Base-by-base conservation (phyloP, 2,113 vertebrate genomes). In the Zosterops hypoxanthus region DNA sequence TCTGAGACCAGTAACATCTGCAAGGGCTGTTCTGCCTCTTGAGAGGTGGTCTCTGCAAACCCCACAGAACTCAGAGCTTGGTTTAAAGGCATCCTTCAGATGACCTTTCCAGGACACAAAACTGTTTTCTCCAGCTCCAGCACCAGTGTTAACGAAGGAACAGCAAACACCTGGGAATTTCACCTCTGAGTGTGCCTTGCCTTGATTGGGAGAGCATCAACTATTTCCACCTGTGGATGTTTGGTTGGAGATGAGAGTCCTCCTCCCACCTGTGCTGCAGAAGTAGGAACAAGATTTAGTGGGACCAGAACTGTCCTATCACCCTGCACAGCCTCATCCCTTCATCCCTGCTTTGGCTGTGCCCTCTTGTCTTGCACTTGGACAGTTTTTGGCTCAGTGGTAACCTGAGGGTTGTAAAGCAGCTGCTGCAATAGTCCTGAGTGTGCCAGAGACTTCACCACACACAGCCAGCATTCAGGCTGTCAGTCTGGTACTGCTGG, bases 401-500 rank as follows among this genome's bases (percentile, higher is more conserved):
- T 20, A 56, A 8, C 21, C 16, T 11, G 41, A 22, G 46, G 29
- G n/a, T 8, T 68, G 33, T 63, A 26, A 64, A 75, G 57, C 9
- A 55, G 21, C 5, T 60, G 41, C 55, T 94, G 66, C 22, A 29
- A 1, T 6, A 57, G 20, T 20, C 12, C 15, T 26, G 53, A 33
- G 57, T 0, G 3, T 60, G 61, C 39, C 12, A 29, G 61, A 39
- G 47, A 23, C 29, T 75, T 71, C 7, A 4, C 16, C 2, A 5
- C 2, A 0, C 41, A 25, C 42, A 46, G 1, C 1, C 3, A 4
- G 22, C 8, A 6, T 68, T 63, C 31, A 29, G 36, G 4, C 25
- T 64, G 7, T 41, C 10, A 3, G 17, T 8, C 36, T 59, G 10
- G 6, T 5, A 8, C n/a, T 21, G 60, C 42, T 57, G 44, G 13